These are phyloP conservation scores for Calyptomena viridis DNA, from an alignment of 2,113 vertebrate species.

Conservation along the genomic window DNA sequence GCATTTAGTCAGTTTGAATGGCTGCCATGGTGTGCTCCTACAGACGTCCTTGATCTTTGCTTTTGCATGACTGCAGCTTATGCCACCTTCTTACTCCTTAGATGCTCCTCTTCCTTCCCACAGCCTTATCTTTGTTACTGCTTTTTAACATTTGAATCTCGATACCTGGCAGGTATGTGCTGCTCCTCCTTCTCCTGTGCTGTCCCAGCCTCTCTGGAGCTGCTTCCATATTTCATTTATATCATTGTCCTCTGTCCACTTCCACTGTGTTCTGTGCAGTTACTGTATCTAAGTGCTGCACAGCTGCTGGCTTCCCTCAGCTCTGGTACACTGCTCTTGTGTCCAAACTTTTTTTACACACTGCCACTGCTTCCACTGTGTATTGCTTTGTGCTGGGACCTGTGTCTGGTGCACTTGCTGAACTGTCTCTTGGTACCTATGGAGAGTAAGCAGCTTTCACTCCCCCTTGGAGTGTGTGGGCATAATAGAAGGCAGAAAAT, in stretches of 20 bases:
- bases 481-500: neutral
- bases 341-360: neutral
- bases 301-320: neutral
- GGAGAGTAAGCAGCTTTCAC: neutral
- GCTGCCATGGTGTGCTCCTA: neutral
- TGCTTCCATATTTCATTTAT: neutral
- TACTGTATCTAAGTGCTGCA: neutral
- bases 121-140: neutral
- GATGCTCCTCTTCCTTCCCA: neutral
- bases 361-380: neutral
- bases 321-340: neutral
- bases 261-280: neutral
- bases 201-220: neutral
- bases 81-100: neutral
- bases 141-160: neutral
- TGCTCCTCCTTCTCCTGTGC: neutral
- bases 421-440: neutral
- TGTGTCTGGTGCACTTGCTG: neutral
- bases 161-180: neutral
- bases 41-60: neutral
- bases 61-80: neutral
- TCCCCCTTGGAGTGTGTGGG: neutral
- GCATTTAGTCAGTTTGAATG: neutral
- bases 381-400: neutral
- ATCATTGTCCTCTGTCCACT: neutral